Evolutionary conservation across 2,797 vertebrate species (phyloP), one percentile per base, ranked within the genome.

Genomic region (Jordanella pulchra): DNA sequence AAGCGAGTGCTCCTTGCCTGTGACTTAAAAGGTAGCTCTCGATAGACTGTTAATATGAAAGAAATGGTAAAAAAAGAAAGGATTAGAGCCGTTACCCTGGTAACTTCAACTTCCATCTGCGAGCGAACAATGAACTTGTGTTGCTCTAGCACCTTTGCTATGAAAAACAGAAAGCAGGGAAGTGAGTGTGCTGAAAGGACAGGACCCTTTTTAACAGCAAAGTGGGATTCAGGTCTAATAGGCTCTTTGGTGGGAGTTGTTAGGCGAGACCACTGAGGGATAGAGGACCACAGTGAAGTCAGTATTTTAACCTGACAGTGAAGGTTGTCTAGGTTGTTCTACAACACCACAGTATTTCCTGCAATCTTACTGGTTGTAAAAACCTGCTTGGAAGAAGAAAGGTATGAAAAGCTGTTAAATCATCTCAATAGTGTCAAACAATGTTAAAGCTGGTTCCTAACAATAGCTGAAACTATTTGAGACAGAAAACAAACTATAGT

Each of bases 1-100:
- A 91, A 94, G 83, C 69, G 89, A 17, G 35, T 13, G n/a, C 60
- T 93, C 94, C 93, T 78, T 92, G 94, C 93, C 95, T 93, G 93
- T 94, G 95, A 97, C 96, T 97, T 98, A 96, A 97, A 98, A 97
- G 95, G 96, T 97, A 95, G 94, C 95, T 96, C 95, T 96, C 93
- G 94, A 97, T 97, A 94, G 96, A 93, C 95, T 95, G 95, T 91
- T 95, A 95, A 96, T 96, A 95, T 94, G 94, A 96, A 96, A 96
- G 96, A 97, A 96, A 95, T 96, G 94, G 95, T 94, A 93, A 96
- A 97, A 96, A 95, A 72, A 63, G 95, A 95, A 95, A 94, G 96
- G 96, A 97, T 97, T 99, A 97, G 95, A 93, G 94, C 95, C 92
- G 97, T 99, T 98, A 96, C 97, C 97, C 92, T 97, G 97, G 97